Percentiles rank a stretch among this genome's conserved stretches.
Conservation (phyloP, 2,113 vertebrate species). For the Platysteira castanea region DNA sequence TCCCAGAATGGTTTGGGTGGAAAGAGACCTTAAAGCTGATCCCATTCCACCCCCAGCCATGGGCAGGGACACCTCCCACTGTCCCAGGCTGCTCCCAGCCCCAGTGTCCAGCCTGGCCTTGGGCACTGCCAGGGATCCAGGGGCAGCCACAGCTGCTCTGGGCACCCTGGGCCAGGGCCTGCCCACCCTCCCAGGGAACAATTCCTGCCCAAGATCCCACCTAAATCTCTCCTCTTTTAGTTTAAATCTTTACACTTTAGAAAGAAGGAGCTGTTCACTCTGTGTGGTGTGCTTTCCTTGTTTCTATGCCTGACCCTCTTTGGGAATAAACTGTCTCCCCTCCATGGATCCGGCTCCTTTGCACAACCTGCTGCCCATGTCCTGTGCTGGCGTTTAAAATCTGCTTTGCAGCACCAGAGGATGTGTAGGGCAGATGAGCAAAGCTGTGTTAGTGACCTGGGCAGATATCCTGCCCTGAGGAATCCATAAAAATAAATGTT, state of each 20-base stretch:
- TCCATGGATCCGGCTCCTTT: neutral
- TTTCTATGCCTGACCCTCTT: neutral
- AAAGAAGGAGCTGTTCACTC: neutral
- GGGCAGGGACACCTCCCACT: neutral
- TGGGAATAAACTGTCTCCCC: neutral
- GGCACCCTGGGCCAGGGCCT: neutral
- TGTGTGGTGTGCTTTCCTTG: neutral
- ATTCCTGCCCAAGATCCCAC: rapidly evolving
- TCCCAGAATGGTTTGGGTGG: neutral
- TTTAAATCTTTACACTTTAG: neutral
- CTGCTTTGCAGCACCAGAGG: neutral
- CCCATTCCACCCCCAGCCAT: neutral
- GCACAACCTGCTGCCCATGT: neutral
- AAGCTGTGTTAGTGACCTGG: neutral
- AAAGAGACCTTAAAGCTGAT: rapidly evolving
- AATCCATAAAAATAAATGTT: neutral
- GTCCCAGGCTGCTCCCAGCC: neutral
- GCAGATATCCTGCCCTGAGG: neutral
- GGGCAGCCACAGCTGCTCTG: neutral
- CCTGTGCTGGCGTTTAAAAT: neutral
- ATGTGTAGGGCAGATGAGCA: neutral
- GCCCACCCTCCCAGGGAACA: rapidly evolving
- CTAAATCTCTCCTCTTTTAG: neutral
- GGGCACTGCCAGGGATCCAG: neutral
- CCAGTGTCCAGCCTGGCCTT: neutral